Percentiles rank a stretch among this genome's conserved stretches.
Evolutionary conservation across 1,140 invertebrate genomes (phyloP).

Genomic region (Saccostrea echinata): DNA sequence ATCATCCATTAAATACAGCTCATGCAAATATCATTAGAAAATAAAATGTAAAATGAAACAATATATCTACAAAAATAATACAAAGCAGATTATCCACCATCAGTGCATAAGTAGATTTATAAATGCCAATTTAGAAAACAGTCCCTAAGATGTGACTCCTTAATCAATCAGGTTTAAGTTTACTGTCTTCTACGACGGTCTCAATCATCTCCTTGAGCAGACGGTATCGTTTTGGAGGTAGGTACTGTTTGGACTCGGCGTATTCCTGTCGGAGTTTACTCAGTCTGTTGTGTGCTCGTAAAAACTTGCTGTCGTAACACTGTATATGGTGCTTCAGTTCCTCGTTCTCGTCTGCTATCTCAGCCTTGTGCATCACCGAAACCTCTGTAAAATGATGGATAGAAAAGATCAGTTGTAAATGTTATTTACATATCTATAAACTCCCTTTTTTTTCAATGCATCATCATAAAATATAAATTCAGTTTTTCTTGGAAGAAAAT

Average conservation of each 20-base stretch:
- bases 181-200: conserved; percentile 48
- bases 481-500: too few relatives aligned
- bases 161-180: conserved; percentile 42
- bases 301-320: conserved; percentile 55
- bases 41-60: background rate
- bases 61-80: background rate
- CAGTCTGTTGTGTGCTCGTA: conserved; percentile 59
- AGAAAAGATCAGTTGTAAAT: conserved; percentile 4
- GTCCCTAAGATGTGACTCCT: background rate
- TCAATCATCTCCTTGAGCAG: conserved; percentile 69
- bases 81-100: background rate
- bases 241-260: conserved; percentile 60
- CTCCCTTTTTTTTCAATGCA: too few relatives aligned
- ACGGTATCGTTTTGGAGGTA: conserved; percentile 56
- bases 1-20: too few relatives aligned
- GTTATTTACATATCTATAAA: too few relatives aligned
- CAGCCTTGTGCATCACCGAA: conserved; percentile 56
- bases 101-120: background rate
- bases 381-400: conserved; percentile 58
- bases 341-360: conserved; percentile 63
- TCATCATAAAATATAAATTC: too few relatives aligned
- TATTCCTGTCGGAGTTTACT: conserved; percentile 60
- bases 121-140: background rate
- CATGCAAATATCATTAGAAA: background rate
- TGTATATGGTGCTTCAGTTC: conserved; percentile 60